Conservation (phyloP, 2,113 vertebrate species). For the Odontesthes bonariensis region DNA sequence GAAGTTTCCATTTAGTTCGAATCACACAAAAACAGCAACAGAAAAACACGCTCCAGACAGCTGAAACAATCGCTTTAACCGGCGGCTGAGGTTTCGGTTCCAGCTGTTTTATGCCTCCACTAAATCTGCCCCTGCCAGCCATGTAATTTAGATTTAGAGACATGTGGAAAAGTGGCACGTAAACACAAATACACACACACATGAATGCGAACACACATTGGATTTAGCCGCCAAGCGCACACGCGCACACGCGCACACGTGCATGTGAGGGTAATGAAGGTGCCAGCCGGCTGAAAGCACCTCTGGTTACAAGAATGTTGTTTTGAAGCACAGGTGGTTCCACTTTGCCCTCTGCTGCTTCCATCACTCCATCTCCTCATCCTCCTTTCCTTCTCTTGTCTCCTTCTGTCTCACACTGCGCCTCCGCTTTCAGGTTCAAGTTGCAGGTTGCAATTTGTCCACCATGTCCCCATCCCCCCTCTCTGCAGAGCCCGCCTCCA, state of each 20-base stretch:
- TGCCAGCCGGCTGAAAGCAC: constrained; percentile 39
- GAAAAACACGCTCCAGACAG: constrained; percentile 53
- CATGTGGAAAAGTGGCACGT: constrained; percentile 40
- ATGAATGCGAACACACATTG: neutral
- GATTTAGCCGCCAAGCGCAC: constrained; percentile 15
- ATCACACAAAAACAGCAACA: constrained; percentile 29
- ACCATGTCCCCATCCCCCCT: constrained; percentile 46
- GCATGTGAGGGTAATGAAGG: constrained; percentile 44
- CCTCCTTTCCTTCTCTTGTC: constrained; percentile 20
- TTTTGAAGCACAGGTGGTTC: constrained; percentile 70
- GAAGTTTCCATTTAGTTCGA: constrained; percentile 38
- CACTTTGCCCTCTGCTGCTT: constrained; percentile 42
- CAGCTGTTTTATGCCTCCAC: constrained; percentile 72
- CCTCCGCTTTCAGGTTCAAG: constrained; percentile 72
- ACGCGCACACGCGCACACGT: too few species aligned
- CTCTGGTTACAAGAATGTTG: constrained; percentile 63
- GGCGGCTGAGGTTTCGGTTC: constrained; percentile 40
- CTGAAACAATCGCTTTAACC: constrained; percentile 58
- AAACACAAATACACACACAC: constrained; percentile 16
- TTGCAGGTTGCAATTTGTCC: constrained; percentile 72
- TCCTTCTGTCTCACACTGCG: neutral
- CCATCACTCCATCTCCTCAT: constrained; percentile 35
- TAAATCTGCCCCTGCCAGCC: constrained; percentile 66
- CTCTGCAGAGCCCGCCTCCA: constrained; percentile 70
- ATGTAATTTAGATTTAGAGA: constrained; percentile 69